Evolutionary conservation across 2,113 vertebrate genomes (phyloP), one percentile per base, ranked within the genome.

Genomic region (Verasper variegatus): DNA sequence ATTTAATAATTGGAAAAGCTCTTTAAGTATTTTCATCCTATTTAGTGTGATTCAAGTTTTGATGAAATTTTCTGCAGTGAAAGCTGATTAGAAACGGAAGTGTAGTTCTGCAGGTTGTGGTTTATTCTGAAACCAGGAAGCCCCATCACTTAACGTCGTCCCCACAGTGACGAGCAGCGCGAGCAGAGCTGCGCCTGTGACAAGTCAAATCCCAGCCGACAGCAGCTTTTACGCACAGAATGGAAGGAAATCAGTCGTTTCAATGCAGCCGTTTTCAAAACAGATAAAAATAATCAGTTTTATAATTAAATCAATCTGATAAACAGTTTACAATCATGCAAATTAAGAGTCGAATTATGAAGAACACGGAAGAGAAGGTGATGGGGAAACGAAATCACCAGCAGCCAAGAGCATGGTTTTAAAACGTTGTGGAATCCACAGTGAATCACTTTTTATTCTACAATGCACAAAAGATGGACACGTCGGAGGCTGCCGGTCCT

Each of bases 381-480:
- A 76, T 75, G 76, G 52, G 70, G 81, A 60, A 68, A 45, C 58
- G 23, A 64, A 60, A 26, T 54, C n/a, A 71, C 4, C 5, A 18
- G 27, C 58, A 76, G 72, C 63, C 31, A 71, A n/a, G 61, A 10
- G n/a, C 5, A 12, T n/a, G 27, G 26, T 42, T 82, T 69, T 18
- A 59, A 63, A 3, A n/a, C 14, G 31, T 11, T 1, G 10, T 24
- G 51, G 60, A 11, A 14, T 70, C 2, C 55, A 17, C 40, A 51
- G 5, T 51, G 15, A 74, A 40, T 40, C 26, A 54, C 27, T 2
- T 49, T 27, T 7, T 9, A 20, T 11, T 66, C 45, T 21, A 80
- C 23, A 60, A 94, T 92, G 92, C 60, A 45, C 37, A 84, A 59
- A 31, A 90, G 74, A 81, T 92, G 88, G 83, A 68, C 89, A 0